A percentile compares a stretch with the other conserved stretches of the same genome.
These are phyloP conservation scores for Fulica atra DNA, from an alignment of 2,113 vertebrate genomes.

Conservation along the genomic window DNA sequence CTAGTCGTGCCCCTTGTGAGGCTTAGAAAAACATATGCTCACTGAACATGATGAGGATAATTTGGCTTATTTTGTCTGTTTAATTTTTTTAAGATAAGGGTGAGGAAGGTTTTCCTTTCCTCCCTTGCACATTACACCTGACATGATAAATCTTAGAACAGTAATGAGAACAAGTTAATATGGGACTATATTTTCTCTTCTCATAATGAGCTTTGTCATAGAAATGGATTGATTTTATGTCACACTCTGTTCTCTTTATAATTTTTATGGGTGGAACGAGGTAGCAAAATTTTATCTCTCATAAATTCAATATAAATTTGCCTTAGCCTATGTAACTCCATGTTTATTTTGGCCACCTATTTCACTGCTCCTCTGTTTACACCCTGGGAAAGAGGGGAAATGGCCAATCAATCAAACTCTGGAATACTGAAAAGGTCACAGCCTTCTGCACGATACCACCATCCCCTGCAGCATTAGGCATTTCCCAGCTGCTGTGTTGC, in stretches of 20 bases:
- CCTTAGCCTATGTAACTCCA: not conserved
- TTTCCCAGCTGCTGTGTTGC: not conserved
- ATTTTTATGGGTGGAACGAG: slow-evolving; percentile 50
- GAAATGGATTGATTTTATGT: slow-evolving; percentile 63
- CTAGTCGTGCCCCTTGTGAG: not conserved
- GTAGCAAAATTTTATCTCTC: slow-evolving; percentile 26
- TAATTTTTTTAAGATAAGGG: not conserved
- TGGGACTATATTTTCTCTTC: slow-evolving; percentile 51
- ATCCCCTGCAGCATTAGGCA: not conserved
- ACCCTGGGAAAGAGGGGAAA: not conserved
- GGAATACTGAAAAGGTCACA: slow-evolving; percentile 31
- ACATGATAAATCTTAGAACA: slow-evolving; percentile 36
- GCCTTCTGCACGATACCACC: not conserved
- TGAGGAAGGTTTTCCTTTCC: slow-evolving; percentile 21
- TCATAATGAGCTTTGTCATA: slow-evolving; percentile 51
- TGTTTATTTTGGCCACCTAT: slow-evolving; percentile 18
- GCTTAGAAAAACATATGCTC: not conserved
- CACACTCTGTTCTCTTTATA: slow-evolving; percentile 47
- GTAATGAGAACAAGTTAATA: slow-evolving; percentile 60
- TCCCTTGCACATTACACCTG: not conserved
- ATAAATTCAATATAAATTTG: slow-evolving; percentile 28
- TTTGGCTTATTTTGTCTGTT: slow-evolving; percentile 7
- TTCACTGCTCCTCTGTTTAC: slow-evolving; percentile 1
- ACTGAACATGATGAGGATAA: not conserved
- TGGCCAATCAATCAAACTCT: not conserved